These are phyloP conservation scores for Napeogenes sylphis DNA, from an alignment of 2,888 invertebrate species.

Conservation along the genomic window DNA sequence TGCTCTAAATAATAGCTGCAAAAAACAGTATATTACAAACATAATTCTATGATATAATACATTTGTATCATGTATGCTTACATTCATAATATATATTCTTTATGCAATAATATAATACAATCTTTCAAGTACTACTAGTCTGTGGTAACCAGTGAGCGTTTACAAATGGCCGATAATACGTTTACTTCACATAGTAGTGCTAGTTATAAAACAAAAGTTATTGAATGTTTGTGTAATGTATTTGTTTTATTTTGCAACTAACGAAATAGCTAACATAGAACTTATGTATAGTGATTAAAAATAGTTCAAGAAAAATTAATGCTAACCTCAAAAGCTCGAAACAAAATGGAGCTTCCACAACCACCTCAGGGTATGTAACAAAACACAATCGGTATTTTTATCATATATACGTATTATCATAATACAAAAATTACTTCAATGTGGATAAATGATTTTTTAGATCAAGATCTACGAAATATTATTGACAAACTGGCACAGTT, in stretches of 20 bases:
- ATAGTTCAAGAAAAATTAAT: constrained; percentile 16
- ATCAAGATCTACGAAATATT: constrained; percentile 96
- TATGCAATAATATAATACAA: too few relatives aligned
- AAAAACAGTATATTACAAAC: too few relatives aligned
- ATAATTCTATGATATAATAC: too few relatives aligned
- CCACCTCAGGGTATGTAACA: constrained; percentile 78
- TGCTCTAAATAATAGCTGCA: too few relatives aligned
- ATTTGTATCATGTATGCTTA: too few relatives aligned
- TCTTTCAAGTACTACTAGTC: too few relatives aligned
- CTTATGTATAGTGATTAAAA: constrained; percentile 16
- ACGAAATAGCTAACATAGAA: constrained; percentile 7
- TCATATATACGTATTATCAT: neutral
- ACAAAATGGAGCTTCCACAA: constrained; percentile 74
- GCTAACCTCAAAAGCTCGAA: constrained; percentile 57
- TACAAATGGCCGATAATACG: constrained; percentile 25
- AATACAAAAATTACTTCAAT: constrained; percentile 4
- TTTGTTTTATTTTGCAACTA: constrained; percentile 10
- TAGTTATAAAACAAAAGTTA: constrained; percentile 10
- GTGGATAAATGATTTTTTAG: constrained; percentile 67
- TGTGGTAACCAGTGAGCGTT: constrained; percentile 12
- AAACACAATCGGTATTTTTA: neutral
- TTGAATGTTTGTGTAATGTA: constrained; percentile 17
- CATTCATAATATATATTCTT: too few relatives aligned
- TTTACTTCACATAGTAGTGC: constrained; percentile 15
- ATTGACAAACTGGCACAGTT: constrained; percentile 99